Base-by-base conservation (phyloP, 2,113 vertebrate species). In the Percina caprodes region DNA sequence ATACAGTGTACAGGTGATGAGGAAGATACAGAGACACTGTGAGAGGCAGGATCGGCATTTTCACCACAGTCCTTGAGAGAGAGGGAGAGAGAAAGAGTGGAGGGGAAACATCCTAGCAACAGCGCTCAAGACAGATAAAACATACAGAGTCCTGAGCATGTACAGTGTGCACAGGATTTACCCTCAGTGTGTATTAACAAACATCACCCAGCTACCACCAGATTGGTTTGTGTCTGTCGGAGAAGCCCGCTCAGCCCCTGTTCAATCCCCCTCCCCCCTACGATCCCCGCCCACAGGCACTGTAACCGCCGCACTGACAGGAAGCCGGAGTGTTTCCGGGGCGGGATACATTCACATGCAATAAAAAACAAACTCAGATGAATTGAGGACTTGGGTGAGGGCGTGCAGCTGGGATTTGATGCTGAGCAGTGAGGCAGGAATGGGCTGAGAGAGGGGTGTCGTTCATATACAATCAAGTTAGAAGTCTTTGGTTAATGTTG, bases 181-280 rank as follows among this genome's bases (percentile, higher is more conserved):
- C 94, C 94, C 95, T 96, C 93, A 96, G 95, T 93, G 92, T 93
- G 96, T 96, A 96, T 95, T 95, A 95, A 95, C 91, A 94, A 94
- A 96, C 96, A 94, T 94, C 94, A 96, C 95, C 96, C 96, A 95
- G 95, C 96, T 94, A 93, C 89, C 91, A 93, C 93, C 94, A 93
- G 86, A 89, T 90, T 68, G 79, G 94, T 94, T 93, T 75, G 80
- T 81, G 95, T 96, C 96, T 92, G 91, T 94, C 91, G 92, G 96
- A 97, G 96, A 94, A 95, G 96, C 96, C 96, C 94, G 88, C 92
- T 94, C 92, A 69, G 78, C 91, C 95, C 63, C 82, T 56, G 30
- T 26, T 87, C 70, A 86, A 91, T 93, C 92, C 66, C 55, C 56
- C 42, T 6, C 3, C 6, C 30, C 6, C 92, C 95, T 90, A 83